phyloP scores from a whole-genome alignment of 2,888 invertebrate genomes.

The Caenorhabditis sp. region DNA sequence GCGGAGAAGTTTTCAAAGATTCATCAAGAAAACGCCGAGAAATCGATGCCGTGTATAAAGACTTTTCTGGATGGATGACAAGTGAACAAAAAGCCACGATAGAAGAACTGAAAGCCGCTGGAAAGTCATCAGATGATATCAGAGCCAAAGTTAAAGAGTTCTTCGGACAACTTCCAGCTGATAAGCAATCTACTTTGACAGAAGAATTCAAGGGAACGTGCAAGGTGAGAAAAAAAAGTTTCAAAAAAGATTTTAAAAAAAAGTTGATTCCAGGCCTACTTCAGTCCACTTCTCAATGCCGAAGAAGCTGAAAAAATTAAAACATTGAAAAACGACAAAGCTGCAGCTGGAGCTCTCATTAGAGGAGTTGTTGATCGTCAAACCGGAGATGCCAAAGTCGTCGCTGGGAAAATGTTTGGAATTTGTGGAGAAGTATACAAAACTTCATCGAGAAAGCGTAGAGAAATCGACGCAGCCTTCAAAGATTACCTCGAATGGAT shows the following conservation, averaged over 20 bases:
- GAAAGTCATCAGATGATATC: slow-evolving; percentile 50
- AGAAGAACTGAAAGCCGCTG: slow-evolving; percentile 30
- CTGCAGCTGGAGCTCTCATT: slow-evolving; percentile 26
- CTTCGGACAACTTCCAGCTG: slow-evolving; percentile 47
- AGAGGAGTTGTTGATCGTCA: slow-evolving; percentile 35
- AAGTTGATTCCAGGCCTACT: slow-evolving; percentile 22
- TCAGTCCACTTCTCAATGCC: slow-evolving; percentile 30
- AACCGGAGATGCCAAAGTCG: slow-evolving; percentile 29
- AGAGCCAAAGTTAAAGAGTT: slow-evolving; percentile 49
- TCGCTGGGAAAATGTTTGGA: slow-evolving; percentile 40
- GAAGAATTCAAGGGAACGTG: slow-evolving; percentile 51
- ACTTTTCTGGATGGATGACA: slow-evolving; percentile 30
- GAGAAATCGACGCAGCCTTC: slow-evolving; percentile 15
- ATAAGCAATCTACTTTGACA: slow-evolving; percentile 28
- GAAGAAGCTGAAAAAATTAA: slow-evolving; percentile 38
- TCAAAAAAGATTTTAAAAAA: too few relatives aligned
- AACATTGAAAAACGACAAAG: slow-evolving; percentile 3
- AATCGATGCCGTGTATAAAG: slow-evolving; percentile 14
- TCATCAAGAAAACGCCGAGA: slow-evolving; percentile 19
- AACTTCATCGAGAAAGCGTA: slow-evolving; percentile 14
- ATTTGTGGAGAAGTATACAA: slow-evolving; percentile 28
- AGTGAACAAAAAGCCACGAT: slow-evolving; percentile 36
- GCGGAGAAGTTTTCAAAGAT: slow-evolving; percentile 21
- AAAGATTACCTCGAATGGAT: slow-evolving; percentile 28
- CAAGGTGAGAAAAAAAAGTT: slow-evolving; percentile 21